Percentiles rank a stretch among this genome's conserved stretches.
phyloP scores from a whole-genome alignment of 2,888 invertebrate genomes.

The Bombylius discolor region DNA sequence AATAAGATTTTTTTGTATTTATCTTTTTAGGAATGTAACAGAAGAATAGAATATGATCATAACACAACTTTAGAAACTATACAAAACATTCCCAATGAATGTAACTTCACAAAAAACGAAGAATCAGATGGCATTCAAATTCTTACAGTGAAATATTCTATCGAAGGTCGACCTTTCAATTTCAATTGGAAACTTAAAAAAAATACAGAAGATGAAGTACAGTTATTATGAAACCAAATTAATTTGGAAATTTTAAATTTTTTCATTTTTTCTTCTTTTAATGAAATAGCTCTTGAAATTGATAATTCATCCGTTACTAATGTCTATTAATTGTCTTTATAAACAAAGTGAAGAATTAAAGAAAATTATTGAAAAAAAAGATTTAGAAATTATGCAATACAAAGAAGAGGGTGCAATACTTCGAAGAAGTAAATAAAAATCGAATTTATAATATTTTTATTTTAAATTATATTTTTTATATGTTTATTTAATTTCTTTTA shows the following conservation, averaged over 20 bases:
- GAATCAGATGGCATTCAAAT: neutral
- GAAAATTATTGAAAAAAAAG: slow-evolving; percentile 24
- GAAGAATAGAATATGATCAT: slow-evolving; percentile 24
- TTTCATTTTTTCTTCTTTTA: neutral
- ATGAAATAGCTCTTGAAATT: slow-evolving; percentile 19
- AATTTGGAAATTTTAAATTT: neutral
- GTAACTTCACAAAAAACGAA: neutral
- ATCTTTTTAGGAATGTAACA: slow-evolving; percentile 22
- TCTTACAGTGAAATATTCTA: slow-evolving; percentile 23
- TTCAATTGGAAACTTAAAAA: slow-evolving; percentile 24
- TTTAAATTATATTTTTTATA: neutral
- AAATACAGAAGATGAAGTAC: slow-evolving; percentile 9
- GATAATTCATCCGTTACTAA: slow-evolving; percentile 18
- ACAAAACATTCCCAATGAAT: slow-evolving; percentile 10
- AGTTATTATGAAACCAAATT: neutral
- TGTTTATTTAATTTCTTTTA: neutral
- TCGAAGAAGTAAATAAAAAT: slow-evolving; percentile 21
- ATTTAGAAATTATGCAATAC: slow-evolving; percentile 28
- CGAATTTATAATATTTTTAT: neutral
- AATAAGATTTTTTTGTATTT: neutral
- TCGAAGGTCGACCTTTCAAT: slow-evolving; percentile 18
- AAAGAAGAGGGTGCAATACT: slow-evolving; percentile 24
- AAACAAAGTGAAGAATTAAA: slow-evolving; percentile 19
- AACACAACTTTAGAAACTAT: slow-evolving; percentile 19
- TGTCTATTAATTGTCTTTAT: slow-evolving; percentile 15